Evolutionary conservation across 2,888 invertebrate species (phyloP).

Genomic region (Alloplasta piceator): DNA sequence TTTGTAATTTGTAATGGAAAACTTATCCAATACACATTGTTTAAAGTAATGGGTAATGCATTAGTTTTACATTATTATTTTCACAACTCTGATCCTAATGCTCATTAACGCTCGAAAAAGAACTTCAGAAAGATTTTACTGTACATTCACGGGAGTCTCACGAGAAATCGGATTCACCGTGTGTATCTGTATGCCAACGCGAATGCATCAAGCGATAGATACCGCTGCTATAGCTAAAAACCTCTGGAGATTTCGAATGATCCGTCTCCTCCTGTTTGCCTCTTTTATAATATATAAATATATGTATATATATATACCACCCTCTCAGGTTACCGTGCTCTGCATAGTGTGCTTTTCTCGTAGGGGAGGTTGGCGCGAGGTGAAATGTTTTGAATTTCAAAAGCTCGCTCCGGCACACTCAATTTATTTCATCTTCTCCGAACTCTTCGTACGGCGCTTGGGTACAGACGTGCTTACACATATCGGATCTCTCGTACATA

Average conservation of each 20-base stretch:
- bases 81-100: too few species aligned
- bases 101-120: background rate
- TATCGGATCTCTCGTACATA: conserved; percentile 36
- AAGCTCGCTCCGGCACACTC: conserved; percentile 59
- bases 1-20: too few species aligned
- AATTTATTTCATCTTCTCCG: conserved; percentile 63
- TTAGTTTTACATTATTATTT: too few species aligned
- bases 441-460: conserved; percentile 13
- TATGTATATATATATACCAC: conserved; percentile 14
- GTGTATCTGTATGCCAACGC: conserved; percentile 1
- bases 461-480: conserved; percentile 28
- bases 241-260: conserved; percentile 49
- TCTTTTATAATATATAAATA: conserved; percentile 39
- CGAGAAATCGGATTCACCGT: background rate
- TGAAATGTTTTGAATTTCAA: conserved; percentile 64
- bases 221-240: conserved; percentile 17
- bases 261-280: conserved; percentile 18
- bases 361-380: conserved; percentile 36
- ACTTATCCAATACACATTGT: too few species aligned
- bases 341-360: conserved; percentile 24
- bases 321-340: too few species aligned
- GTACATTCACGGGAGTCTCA: background rate
- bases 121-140: background rate
- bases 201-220: conserved; percentile 15
- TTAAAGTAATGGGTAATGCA: too few species aligned